Percentiles rank a stretch among this genome's conserved stretches.
These are phyloP conservation scores for Brachyalestes nurse DNA, from an alignment of 2,797 vertebrate species.

Conservation along the genomic window DNA sequence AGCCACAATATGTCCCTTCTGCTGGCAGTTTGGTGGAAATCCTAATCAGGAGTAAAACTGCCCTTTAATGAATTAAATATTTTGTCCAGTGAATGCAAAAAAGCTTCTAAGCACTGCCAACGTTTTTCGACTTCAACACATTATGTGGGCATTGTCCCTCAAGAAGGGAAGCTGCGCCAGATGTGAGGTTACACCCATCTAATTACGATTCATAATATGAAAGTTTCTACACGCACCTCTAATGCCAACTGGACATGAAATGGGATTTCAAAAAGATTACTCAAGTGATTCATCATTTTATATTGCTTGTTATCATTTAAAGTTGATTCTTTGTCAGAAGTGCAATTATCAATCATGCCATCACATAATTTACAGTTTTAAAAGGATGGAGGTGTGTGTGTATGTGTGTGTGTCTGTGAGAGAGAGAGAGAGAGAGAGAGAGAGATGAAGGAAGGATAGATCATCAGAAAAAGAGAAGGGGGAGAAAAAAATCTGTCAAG, in stretches of 20 bases:
- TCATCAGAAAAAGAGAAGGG: conserved; percentile 71
- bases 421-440: conserved; percentile 28
- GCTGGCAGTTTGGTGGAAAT: conserved; percentile 60
- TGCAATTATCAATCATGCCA: conserved; percentile 71
- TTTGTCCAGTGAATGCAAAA: conserved; percentile 44
- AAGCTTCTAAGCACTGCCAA: conserved; percentile 38
- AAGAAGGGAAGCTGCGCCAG: background rate
- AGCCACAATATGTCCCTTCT: conserved; percentile 61
- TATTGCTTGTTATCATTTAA: conserved; percentile 39
- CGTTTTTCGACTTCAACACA: conserved; percentile 26
- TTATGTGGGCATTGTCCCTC: conserved; percentile 1
- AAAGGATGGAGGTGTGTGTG: conserved; percentile 34
- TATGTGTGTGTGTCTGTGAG: conserved; percentile 12
- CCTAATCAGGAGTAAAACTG: conserved; percentile 69
- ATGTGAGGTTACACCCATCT: conserved; percentile 12
- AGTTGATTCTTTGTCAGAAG: conserved; percentile 64
- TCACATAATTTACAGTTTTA: conserved; percentile 67
- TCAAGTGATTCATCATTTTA: conserved; percentile 60
- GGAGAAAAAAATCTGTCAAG: conserved; percentile 79
- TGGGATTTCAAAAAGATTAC: conserved; percentile 57
- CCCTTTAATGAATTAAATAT: conserved; percentile 63
- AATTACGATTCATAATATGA: background rate
- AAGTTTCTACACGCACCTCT: conserved; percentile 12
- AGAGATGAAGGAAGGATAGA: conserved; percentile 71
- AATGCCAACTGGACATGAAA: conserved; percentile 29